These are phyloP conservation scores for Araneus ventricosus DNA, from an alignment of 1,140 invertebrate species.

Conservation along the genomic window DNA sequence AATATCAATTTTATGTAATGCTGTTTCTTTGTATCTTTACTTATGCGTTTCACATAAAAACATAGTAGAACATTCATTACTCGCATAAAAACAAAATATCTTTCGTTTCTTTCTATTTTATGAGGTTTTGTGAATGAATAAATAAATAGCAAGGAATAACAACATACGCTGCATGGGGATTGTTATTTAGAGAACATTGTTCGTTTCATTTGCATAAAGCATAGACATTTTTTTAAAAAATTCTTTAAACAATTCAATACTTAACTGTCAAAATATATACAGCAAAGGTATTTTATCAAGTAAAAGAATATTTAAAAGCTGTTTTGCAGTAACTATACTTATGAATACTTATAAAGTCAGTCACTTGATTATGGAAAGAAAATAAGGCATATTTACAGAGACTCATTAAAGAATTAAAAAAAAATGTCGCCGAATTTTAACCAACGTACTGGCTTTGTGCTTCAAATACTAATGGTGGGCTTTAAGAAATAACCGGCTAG, in stretches of 20 bases:
- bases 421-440: too few relatives aligned
- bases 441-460: too few relatives aligned
- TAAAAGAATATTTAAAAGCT: not conserved
- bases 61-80: not conserved
- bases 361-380: too few relatives aligned
- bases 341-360: too few relatives aligned
- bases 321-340: too few relatives aligned
- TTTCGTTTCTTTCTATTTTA: not conserved
- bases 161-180: not conserved
- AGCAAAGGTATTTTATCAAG: not conserved
- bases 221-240: not conserved
- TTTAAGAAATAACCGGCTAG: too few relatives aligned
- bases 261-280: not conserved
- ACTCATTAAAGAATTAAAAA: too few relatives aligned
- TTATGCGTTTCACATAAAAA: not conserved
- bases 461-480: too few relatives aligned
- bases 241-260: not conserved
- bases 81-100: conserved; percentile 11
- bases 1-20: not conserved
- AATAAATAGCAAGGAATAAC: not conserved
- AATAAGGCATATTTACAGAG: too few relatives aligned
- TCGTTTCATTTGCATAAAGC: not conserved
- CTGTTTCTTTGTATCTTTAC: not conserved
- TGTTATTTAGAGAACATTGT: not conserved
- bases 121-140: not conserved